Evolutionary conservation across 2,113 vertebrate species (phyloP).

Genomic region (Macquaria ambigua): DNA sequence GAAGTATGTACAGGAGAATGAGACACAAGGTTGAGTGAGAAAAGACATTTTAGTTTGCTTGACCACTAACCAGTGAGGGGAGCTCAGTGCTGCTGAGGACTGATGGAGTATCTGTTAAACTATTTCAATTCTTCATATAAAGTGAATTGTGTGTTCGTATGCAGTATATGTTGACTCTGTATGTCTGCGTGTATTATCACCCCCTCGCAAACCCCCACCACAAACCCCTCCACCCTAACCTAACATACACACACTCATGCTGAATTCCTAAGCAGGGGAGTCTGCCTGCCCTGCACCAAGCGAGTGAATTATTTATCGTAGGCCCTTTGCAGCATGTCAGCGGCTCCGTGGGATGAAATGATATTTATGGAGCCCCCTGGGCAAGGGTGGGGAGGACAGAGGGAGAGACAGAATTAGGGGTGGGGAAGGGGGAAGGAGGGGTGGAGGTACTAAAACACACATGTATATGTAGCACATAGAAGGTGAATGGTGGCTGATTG

Average conservation of each 20-base stretch:
- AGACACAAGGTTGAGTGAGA: background rate
- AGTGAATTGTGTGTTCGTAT: constrained; percentile 30
- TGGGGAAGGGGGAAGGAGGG: constrained; percentile 19
- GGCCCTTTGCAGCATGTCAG: constrained; percentile 85
- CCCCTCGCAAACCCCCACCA: constrained; percentile 8
- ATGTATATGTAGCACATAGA: background rate
- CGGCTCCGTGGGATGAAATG: constrained; percentile 84
- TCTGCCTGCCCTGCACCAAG: constrained; percentile 70
- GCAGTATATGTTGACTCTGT: constrained; percentile 35
- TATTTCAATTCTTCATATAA: constrained; percentile 22
- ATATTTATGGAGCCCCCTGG: constrained; percentile 88
- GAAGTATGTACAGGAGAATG: background rate
- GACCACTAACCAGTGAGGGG: background rate
- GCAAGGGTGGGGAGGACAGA: constrained; percentile 73
- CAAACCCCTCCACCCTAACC: constrained; percentile 58
- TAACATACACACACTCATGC: constrained; percentile 61
- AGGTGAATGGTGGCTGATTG: constrained; percentile 39
- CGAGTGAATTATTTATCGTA: constrained; percentile 86
- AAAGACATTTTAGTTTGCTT: constrained; percentile 12
- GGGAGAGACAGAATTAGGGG: constrained; percentile 66
- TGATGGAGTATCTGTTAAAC: constrained; percentile 18
- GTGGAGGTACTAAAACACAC: constrained; percentile 58
- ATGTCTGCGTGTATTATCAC: constrained; percentile 44
- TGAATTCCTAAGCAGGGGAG: constrained; percentile 84
- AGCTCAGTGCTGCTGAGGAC: constrained; percentile 13